These are phyloP conservation scores for Heliconius hewitsoni DNA, from an alignment of 1,140 invertebrate species.

Conservation along the genomic window DNA sequence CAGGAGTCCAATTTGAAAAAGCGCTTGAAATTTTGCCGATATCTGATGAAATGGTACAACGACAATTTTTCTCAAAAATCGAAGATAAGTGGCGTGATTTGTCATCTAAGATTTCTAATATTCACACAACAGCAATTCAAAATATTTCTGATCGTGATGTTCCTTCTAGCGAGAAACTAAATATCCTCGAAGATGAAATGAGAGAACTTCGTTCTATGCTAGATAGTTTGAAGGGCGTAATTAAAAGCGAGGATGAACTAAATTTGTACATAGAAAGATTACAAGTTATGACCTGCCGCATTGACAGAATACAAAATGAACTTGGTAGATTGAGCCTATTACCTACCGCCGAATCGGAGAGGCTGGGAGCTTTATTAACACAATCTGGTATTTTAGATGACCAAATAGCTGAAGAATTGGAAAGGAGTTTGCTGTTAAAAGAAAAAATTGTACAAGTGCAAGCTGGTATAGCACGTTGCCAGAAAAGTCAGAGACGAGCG, in stretches of 20 bases:
- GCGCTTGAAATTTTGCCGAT: conserved; percentile 89
- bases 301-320: conserved; percentile 89
- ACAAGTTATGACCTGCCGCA: conserved; percentile 87
- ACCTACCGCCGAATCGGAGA: conserved; percentile 87
- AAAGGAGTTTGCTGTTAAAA: conserved; percentile 85
- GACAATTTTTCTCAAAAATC: conserved; percentile 88
- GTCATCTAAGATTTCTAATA: conserved; percentile 83
- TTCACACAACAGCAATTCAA: conserved; percentile 85
- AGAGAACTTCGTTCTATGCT: conserved; percentile 85
- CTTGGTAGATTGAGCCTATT: conserved; percentile 87
- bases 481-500: conserved; percentile 85
- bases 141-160: conserved; percentile 87
- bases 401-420: conserved; percentile 87
- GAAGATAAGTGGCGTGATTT: conserved; percentile 89
- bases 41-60: conserved; percentile 90
- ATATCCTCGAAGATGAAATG: conserved; percentile 87
- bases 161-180: conserved; percentile 86
- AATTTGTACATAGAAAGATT: conserved; percentile 89
- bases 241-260: conserved; percentile 91
- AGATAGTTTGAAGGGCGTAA: conserved; percentile 87
- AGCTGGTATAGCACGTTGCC: conserved; percentile 84
- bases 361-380: conserved; percentile 86
- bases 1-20: conserved; percentile 87
- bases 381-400: conserved; percentile 86
- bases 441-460: conserved; percentile 87